Evolutionary conservation across 1,140 invertebrate species (phyloP).

Genomic region (Calephelis nemesis): DNA sequence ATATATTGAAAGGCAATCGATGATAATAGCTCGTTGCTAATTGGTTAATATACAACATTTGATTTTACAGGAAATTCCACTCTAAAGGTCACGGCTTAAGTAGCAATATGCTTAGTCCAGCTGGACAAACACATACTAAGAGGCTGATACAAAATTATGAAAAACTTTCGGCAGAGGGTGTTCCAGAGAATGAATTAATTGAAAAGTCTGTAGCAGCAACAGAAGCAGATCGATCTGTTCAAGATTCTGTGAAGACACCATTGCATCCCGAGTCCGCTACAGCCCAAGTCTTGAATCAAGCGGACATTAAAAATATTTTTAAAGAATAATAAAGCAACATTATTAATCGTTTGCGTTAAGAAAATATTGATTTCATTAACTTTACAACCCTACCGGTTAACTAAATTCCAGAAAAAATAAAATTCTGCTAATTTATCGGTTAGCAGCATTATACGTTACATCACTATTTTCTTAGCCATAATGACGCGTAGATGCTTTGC

Average conservation of each 20-base stretch:
- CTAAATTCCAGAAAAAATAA: no score
- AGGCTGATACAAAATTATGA: constrained; percentile 81
- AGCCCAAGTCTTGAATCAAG: constrained; percentile 51
- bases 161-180: constrained; percentile 75
- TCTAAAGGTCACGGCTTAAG: constrained; percentile 77
- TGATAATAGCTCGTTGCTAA: neutral
- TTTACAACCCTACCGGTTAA: no score
- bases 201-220: constrained; percentile 49
- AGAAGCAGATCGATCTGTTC: constrained; percentile 38
- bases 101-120: constrained; percentile 71
- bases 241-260: constrained; percentile 27
- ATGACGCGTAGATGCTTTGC: no score
- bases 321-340: constrained; percentile 46
- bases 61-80: constrained; percentile 82
- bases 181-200: constrained; percentile 72
- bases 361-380: no score
- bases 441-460: no score
- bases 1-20: no score
- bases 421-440: no score
- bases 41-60: neutral
- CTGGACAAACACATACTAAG: constrained; percentile 78
- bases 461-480: no score
- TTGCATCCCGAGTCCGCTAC: constrained; percentile 49
- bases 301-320: constrained; percentile 69
- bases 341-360: neutral